A percentile compares a stretch with the other conserved stretches of the same genome.
Evolutionary conservation across 2,888 invertebrate species (phyloP).

Genomic region (Spialia ferax): DNA sequence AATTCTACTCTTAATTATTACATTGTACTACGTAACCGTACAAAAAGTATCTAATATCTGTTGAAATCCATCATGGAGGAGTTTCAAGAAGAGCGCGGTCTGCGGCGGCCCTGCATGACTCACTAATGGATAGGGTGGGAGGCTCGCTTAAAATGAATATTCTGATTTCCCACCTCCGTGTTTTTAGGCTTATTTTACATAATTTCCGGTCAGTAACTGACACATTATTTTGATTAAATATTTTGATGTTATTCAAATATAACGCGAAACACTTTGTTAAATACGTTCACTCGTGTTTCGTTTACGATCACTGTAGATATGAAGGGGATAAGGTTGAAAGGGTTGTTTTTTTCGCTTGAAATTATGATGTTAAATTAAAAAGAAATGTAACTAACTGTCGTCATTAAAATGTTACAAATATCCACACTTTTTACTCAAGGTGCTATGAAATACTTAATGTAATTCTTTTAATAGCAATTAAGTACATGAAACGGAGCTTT

Average conservation of each 20-base stretch:
- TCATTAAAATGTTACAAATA: not conserved
- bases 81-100: slow-evolving; percentile 43
- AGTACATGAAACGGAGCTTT: too few species aligned
- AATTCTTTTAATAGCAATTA: too few species aligned
- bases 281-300: slow-evolving; percentile 17
- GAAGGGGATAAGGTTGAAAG: slow-evolving; percentile 9
- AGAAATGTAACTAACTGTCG: not conserved
- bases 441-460: not conserved
- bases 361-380: slow-evolving; percentile 3
- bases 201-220: slow-evolving; percentile 78
- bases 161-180: slow-evolving; percentile 76
- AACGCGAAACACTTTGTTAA: slow-evolving; percentile 14
- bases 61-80: slow-evolving; percentile 7
- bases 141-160: slow-evolving; percentile 77
- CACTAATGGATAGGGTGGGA: slow-evolving; percentile 79
- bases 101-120: slow-evolving; percentile 65
- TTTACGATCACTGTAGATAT: slow-evolving; percentile 16
- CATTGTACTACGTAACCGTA: not conserved
- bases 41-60: slow-evolving; percentile 25
- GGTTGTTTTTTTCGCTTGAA: slow-evolving; percentile 11
- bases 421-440: not conserved
- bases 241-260: slow-evolving; percentile 51
- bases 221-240: slow-evolving; percentile 72
- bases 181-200: slow-evolving; percentile 80
- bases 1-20: too few species aligned